phyloP scores from a whole-genome alignment of 2,113 vertebrate species.

The Pedetes capensis region DNA sequence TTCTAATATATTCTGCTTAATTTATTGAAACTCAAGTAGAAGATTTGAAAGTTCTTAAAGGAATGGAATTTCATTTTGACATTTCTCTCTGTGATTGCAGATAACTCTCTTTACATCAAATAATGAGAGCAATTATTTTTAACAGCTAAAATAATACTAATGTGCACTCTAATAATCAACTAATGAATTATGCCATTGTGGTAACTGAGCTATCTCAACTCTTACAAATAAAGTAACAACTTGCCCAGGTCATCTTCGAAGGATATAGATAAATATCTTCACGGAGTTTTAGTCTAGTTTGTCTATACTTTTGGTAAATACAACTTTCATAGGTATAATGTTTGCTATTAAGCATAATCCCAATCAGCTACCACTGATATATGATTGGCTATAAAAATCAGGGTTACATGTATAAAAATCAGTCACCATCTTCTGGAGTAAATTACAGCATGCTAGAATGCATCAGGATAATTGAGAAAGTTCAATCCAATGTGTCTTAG shows the following conservation, averaged over 20 bases:
- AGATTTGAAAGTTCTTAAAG: conserved; percentile 72
- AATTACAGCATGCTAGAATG: background rate
- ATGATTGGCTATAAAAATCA: background rate
- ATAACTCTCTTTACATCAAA: conserved; percentile 46
- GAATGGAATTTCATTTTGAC: conserved; percentile 71
- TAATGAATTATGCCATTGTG: conserved; percentile 59
- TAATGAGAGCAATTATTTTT: conserved; percentile 65
- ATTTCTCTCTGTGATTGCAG: conserved; percentile 43
- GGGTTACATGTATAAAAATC: background rate
- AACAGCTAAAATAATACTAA: conserved; percentile 61
- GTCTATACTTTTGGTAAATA: conserved; percentile 6
- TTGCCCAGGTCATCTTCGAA: background rate
- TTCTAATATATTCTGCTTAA: conserved; percentile 82
- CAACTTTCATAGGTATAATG: background rate
- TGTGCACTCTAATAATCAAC: background rate
- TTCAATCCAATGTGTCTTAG: background rate
- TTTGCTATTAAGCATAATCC: background rate
- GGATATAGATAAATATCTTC: background rate
- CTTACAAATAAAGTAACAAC: background rate
- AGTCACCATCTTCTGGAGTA: background rate
- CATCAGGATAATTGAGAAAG: background rate
- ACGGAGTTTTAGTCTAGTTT: background rate
- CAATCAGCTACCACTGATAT: background rate
- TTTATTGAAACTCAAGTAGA: conserved; percentile 70
- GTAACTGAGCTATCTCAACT: conserved; percentile 9